phyloP scores from a whole-genome alignment of 2,113 vertebrate genomes.

The Lepidothrix coronata region DNA sequence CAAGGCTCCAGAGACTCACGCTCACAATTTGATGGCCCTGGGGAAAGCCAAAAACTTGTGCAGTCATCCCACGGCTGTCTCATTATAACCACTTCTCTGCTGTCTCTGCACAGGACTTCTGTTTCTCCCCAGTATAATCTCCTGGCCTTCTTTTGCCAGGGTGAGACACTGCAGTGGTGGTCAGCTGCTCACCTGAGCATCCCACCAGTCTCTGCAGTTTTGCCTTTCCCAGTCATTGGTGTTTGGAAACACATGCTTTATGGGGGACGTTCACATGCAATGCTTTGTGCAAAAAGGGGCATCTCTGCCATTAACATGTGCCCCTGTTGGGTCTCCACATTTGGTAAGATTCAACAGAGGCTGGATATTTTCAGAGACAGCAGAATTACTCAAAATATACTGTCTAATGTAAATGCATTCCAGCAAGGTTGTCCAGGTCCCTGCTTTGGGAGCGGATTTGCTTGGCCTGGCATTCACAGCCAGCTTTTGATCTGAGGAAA shows the following conservation, averaged over 20 bases:
- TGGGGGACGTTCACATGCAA: accelerated
- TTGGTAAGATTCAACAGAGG: neutral
- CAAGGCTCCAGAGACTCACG: constrained; percentile 25
- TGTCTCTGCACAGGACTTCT: neutral
- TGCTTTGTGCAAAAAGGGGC: neutral
- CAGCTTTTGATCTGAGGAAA: neutral
- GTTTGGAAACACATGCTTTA: neutral
- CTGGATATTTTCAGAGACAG: neutral
- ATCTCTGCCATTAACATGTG: neutral
- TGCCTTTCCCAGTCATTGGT: neutral
- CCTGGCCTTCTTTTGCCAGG: neutral
- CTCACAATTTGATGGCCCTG: constrained; percentile 6
- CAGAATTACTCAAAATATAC: neutral
- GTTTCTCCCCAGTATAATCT: neutral
- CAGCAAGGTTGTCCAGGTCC: neutral
- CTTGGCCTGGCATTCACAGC: neutral
- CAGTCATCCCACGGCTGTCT: neutral
- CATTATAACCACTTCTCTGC: neutral
- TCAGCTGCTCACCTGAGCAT: neutral
- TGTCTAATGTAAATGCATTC: neutral
- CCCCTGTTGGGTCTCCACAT: neutral
- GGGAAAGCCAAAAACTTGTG: constrained; percentile 16
- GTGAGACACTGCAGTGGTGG: neutral
- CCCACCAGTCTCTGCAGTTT: neutral
- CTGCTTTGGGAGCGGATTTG: neutral